These are phyloP conservation scores for Ceratitis capitata DNA, from an alignment of 1,140 invertebrate genomes.

Conservation along the genomic window DNA sequence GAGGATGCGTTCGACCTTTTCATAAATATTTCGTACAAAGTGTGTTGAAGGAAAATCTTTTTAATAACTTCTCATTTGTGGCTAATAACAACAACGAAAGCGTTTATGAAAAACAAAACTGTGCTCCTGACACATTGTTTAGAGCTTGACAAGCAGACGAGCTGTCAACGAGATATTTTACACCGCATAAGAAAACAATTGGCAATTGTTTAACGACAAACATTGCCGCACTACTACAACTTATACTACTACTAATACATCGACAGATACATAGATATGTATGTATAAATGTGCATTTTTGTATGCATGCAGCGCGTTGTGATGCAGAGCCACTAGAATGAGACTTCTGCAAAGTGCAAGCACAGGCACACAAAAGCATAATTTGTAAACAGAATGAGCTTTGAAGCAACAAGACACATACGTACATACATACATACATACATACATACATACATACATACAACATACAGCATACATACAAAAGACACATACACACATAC, in stretches of 20 bases:
- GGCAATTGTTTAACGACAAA: slow-evolving; percentile 7
- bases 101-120: neutral
- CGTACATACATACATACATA: neutral
- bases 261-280: too few relatives aligned
- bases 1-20: neutral
- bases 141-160: neutral
- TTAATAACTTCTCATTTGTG: neutral
- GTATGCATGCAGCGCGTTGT: neutral
- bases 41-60: neutral
- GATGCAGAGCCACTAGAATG: neutral
- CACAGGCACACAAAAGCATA: slow-evolving; percentile 1
- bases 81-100: neutral
- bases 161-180: slow-evolving; percentile 28
- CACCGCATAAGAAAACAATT: slow-evolving; percentile 31
- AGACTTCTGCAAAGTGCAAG: neutral
- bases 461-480: too few relatives aligned
- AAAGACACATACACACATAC: too few relatives aligned
- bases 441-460: neutral
- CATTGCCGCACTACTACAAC: neutral
- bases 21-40: neutral
- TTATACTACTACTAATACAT: too few relatives aligned
- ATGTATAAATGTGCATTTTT: too few relatives aligned
- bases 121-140: slow-evolving; percentile 13
- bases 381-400: neutral
- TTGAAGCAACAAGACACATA: neutral